Base-by-base conservation (phyloP, 2,888 invertebrate genomes). In the Noctua janthina region DNA sequence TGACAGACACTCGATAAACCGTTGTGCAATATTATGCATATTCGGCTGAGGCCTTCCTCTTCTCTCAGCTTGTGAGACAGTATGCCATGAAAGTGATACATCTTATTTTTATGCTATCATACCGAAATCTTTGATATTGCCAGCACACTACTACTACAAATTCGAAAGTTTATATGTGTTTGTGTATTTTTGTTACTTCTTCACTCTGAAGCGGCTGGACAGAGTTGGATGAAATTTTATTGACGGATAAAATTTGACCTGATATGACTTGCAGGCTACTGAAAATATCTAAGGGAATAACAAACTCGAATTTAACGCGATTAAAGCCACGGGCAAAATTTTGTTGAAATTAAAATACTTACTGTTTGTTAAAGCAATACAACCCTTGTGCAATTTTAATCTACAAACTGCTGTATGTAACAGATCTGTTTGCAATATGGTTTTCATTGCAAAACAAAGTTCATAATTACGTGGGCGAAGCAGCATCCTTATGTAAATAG, bases 1-100 rank as follows among this genome's bases (percentile, higher is more conserved):
- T 73, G 79, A 68, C 82, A 78, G 78, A 76, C 76, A 88, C 76
- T 88, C 72, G 75, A 83, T 80, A 83, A 83, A 81, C 35, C 62
- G 29, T 17, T 74, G 46, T 62, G 69, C 67, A 74, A 84, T 84
- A 59, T 59, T 59, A 71, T 79, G 76, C 85, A 74, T 68, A 74
- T 69, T 51, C 76, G 62, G 29, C 49, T 35, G 71, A 76, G 68
- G 85, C 68, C 59, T 62, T 39, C 51, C 69, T 66, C 5, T 70
- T 56, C 23, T 86, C 69, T 73, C 56, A 79, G 39, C n/a, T 35
- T 17, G 54, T 29, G 66, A 76, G 54, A 74, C 59, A 62, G n/a
- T 15, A 20, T 72, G 46, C 66, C 59, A 66, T 2, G 29, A 46
- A 62, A 17, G 17, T 67, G 15, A 74, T 72, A 70, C 23, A 62